A percentile compares a stretch with the other conserved stretches of the same genome.
Conservation (phyloP, 1,140 invertebrate species). For the Periplaneta americana region DNA sequence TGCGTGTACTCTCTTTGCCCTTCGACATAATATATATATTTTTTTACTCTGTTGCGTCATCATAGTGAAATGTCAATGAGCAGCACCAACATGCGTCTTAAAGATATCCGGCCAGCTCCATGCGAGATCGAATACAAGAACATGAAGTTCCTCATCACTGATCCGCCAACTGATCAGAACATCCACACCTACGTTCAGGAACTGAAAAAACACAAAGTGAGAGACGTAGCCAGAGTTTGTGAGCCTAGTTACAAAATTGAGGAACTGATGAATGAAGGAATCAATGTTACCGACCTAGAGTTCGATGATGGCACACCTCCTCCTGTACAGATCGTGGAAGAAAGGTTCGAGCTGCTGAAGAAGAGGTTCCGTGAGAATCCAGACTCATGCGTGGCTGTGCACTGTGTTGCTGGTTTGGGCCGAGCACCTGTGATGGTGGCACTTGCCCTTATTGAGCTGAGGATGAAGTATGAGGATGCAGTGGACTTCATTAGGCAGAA, state of each 20-base stretch:
- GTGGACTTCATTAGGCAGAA: constrained; percentile 95
- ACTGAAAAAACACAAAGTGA: constrained; percentile 87
- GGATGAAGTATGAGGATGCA: constrained; percentile 95
- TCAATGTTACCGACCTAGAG: constrained; percentile 79
- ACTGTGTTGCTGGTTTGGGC: constrained; percentile 93
- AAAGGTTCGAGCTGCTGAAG: constrained; percentile 88
- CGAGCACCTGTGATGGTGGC: constrained; percentile 94
- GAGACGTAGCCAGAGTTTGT: constrained; percentile 91
- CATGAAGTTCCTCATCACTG: constrained; percentile 95
- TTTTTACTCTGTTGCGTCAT: too few species aligned
- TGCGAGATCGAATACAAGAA: constrained; percentile 92
- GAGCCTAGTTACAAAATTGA: constrained; percentile 92
- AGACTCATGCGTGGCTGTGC: constrained; percentile 87
- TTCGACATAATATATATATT: too few species aligned
- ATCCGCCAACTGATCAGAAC: constrained; percentile 89
- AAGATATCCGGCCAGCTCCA: constrained; percentile 85
- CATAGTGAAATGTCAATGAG: constrained; percentile 23
- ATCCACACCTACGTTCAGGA: constrained; percentile 90
- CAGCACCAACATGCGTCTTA: constrained; percentile 75
- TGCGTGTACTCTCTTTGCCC: too few species aligned
- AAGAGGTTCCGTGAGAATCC: constrained; percentile 76
- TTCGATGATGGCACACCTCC: constrained; percentile 87
- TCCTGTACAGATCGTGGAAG: constrained; percentile 76
- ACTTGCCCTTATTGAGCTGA: constrained; percentile 91
- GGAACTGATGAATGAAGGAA: constrained; percentile 77